phyloP scores from a whole-genome alignment of 2,888 invertebrate genomes.

The Hymenopus coronatus region DNA sequence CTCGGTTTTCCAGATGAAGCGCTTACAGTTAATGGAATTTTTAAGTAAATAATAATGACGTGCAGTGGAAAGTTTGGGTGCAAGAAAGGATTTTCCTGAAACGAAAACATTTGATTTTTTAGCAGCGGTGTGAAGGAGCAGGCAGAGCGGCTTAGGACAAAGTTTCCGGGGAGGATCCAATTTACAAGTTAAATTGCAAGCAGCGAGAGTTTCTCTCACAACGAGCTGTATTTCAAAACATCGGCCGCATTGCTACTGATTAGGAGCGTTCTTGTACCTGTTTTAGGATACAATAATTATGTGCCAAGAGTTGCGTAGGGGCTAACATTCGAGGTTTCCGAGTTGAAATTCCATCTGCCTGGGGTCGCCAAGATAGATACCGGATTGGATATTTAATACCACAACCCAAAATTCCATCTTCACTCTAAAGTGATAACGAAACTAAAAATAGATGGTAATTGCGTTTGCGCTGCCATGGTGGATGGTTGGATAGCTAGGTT shows the following conservation, averaged over 20 bases:
- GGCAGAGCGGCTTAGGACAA: background rate
- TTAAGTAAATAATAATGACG: background rate
- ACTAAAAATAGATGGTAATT: too few species aligned
- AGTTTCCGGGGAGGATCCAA: background rate
- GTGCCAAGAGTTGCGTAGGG: too few species aligned
- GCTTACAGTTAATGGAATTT: background rate
- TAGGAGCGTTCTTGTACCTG: background rate
- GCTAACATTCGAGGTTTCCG: too few species aligned
- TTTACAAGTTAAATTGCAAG: background rate
- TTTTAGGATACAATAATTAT: too few species aligned
- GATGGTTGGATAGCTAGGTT: too few species aligned
- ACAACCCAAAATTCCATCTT: too few species aligned
- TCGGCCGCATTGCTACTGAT: background rate
- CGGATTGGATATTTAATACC: too few species aligned
- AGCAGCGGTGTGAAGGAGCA: background rate
- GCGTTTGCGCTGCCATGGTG: too few species aligned
- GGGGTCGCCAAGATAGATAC: too few species aligned
- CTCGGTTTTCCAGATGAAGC: background rate
- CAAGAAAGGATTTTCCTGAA: background rate
- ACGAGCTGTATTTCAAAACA: background rate
- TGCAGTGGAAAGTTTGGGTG: background rate
- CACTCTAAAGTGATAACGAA: too few species aligned
- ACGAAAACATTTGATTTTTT: background rate
- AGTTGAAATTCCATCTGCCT: too few species aligned
- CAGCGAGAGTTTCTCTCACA: background rate